Conservation (phyloP, 2,113 vertebrate genomes). For the Oenanthe melanoleuca region DNA sequence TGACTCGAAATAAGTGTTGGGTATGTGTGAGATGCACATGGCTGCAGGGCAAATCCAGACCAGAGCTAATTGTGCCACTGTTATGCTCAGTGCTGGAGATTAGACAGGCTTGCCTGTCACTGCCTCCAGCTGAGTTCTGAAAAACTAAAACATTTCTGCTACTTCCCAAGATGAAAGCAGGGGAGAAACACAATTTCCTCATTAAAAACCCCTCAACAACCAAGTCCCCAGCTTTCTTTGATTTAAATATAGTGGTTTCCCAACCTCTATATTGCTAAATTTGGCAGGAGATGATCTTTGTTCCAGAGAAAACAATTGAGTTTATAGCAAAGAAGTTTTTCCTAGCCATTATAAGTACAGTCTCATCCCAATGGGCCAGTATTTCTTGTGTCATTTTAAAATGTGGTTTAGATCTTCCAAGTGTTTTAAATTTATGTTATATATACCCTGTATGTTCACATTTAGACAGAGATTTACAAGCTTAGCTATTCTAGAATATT, state of each 20-base stretch:
- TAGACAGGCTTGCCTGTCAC: not conserved
- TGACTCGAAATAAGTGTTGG: not conserved
- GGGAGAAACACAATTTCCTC: not conserved
- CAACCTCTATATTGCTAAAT: not conserved
- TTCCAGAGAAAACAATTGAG: not conserved
- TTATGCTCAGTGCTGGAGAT: not conserved
- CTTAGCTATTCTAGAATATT: not conserved
- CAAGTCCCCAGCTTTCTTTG: not conserved
- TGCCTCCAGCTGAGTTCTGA: not conserved
- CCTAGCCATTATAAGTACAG: not conserved
- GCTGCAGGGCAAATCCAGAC: not conserved
- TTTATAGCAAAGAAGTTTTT: not conserved
- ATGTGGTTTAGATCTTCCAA: not conserved
- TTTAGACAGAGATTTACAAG: not conserved
- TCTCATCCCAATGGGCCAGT: not conserved
- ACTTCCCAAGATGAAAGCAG: not conserved
- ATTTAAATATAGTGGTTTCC: not conserved
- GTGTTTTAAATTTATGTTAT: not conserved
- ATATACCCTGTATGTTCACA: not conserved
- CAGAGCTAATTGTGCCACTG: not conserved
- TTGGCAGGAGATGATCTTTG: not conserved
- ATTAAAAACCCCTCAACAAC: not conserved
- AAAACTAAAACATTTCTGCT: not conserved
- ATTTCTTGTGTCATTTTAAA: not conserved
- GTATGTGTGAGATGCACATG: not conserved